Evolutionary conservation across 1,140 invertebrate species (phyloP).

Genomic region (Acyrthosiphon pisum): DNA sequence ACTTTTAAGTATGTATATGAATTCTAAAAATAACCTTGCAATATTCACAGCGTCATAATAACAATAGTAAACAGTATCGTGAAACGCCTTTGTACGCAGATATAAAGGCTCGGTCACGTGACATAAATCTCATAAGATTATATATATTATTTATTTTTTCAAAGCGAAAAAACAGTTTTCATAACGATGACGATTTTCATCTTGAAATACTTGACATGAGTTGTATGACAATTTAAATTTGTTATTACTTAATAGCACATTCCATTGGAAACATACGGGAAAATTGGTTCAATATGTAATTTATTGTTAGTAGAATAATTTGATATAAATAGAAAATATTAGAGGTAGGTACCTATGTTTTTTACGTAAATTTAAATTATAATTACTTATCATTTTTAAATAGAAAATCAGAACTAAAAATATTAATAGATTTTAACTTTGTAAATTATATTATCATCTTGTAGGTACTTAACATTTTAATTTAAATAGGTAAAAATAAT

Average conservation of each 20-base stretch:
- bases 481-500: too few relatives aligned
- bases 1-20: neutral
- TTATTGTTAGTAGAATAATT: too few relatives aligned
- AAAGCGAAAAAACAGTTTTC: neutral
- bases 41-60: neutral
- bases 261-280: neutral
- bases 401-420: neutral
- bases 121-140: neutral
- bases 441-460: neutral
- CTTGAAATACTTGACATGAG: neutral
- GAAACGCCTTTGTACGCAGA: neutral
- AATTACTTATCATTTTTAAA: neutral
- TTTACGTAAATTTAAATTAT: neutral
- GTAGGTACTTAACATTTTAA: neutral
- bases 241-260: neutral
- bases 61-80: neutral
- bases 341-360: neutral
- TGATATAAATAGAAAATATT: neutral
- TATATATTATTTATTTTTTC: neutral
- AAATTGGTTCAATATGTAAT: neutral
- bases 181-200: neutral
- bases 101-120: neutral
- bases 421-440: neutral
- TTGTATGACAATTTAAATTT: neutral
- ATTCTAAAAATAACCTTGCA: neutral